These are phyloP conservation scores for Cataglyphis cursor DNA, from an alignment of 2,888 invertebrate genomes.

Conservation along the genomic window DNA sequence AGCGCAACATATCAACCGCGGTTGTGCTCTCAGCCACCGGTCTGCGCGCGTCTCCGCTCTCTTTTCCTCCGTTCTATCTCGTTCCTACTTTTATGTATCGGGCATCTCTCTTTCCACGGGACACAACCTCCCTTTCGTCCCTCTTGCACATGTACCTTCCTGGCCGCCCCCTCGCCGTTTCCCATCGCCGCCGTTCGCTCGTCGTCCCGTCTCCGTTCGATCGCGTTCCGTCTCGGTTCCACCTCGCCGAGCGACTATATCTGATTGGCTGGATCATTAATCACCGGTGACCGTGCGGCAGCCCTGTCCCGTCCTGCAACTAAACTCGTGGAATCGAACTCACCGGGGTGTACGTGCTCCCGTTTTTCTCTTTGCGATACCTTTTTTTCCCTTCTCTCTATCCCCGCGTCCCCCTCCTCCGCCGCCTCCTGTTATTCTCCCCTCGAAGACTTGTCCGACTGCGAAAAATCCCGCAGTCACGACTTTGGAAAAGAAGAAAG, in stretches of 20 bases:
- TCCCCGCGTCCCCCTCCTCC: constrained; percentile 45
- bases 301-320: constrained; percentile 79
- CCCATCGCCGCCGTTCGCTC: constrained; percentile 34
- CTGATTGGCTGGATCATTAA: constrained; percentile 83
- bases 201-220: constrained; percentile 53
- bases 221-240: constrained; percentile 64
- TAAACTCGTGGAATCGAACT: constrained; percentile 80
- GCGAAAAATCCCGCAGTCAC: constrained; percentile 66
- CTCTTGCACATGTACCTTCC: constrained; percentile 44
- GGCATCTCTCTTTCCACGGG: constrained; percentile 60
- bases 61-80: constrained; percentile 60
- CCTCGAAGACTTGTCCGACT: constrained; percentile 14
- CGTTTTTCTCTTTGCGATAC: constrained; percentile 65
- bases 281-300: constrained; percentile 81
- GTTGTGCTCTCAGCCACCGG: constrained; percentile 60
- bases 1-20: constrained; percentile 82
- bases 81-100: constrained; percentile 44
- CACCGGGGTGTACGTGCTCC: constrained; percentile 78
- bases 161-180: constrained; percentile 58
- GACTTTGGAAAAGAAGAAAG: constrained; percentile 62
- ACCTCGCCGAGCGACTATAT: constrained; percentile 78
- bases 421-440: constrained; percentile 2
- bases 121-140: constrained; percentile 45
- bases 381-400: background rate
- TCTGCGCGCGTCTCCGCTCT: constrained; percentile 40